Conservation (phyloP, 2,113 vertebrate species). For the Ptychochromis oligacanthus region DNA sequence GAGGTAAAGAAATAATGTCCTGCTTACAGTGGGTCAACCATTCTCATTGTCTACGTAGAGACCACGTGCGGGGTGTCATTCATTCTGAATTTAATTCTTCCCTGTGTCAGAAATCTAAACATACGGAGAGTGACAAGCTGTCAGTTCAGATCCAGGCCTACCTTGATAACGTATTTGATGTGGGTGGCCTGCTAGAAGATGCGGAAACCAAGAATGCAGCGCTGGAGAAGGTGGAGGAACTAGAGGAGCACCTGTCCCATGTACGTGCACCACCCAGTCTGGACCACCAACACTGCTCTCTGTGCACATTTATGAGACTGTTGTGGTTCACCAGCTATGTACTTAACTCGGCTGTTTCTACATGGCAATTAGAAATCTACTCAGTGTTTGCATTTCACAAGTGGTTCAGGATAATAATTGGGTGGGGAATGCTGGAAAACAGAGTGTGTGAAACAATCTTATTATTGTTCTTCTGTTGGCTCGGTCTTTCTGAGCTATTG, state of each 20-base stretch:
- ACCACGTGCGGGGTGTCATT: background rate
- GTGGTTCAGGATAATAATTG: conserved; percentile 56
- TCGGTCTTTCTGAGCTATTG: conserved; percentile 38
- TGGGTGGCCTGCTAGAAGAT: conserved; percentile 95
- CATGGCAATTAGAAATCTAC: conserved; percentile 53
- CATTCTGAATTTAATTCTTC: background rate
- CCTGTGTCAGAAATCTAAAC: conserved; percentile 88
- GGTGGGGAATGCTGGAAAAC: conserved; percentile 54
- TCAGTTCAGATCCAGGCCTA: conserved; percentile 98
- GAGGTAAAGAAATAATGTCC: conserved; percentile 79
- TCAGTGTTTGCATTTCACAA: conserved; percentile 63
- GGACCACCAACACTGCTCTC: conserved; percentile 62
- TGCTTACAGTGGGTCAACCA: background rate
- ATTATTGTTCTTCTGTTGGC: conserved; percentile 66
- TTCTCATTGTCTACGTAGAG: rapidly evolving
- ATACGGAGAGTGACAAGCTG: conserved; percentile 97
- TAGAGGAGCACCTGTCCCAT: conserved; percentile 96
- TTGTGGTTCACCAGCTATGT: conserved; percentile 57
- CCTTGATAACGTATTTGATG: conserved; percentile 96
- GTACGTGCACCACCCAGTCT: conserved; percentile 79
- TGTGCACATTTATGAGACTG: conserved; percentile 37
- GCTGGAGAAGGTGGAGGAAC: conserved; percentile 96
- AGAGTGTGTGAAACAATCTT: conserved; percentile 56
- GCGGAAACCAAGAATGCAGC: conserved; percentile 98
- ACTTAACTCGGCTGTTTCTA: conserved; percentile 50